These are phyloP conservation scores for Tipula unca DNA, from an alignment of 2,888 invertebrate genomes.

Conservation along the genomic window DNA sequence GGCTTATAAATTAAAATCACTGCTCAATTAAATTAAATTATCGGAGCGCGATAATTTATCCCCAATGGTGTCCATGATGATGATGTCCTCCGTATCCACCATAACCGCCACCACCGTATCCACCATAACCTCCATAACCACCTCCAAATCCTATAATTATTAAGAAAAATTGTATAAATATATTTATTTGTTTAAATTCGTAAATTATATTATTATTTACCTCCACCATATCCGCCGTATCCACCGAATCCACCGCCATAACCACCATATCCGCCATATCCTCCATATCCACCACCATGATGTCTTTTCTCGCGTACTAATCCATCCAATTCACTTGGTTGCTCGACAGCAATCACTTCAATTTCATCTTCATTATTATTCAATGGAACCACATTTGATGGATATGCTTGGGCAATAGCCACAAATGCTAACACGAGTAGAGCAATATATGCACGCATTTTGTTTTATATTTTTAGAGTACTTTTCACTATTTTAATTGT, in stretches of 20 bases:
- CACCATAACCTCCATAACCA: background rate
- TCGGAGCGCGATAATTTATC: background rate
- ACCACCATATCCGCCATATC: background rate
- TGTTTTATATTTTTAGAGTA: background rate
- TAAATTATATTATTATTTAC: background rate
- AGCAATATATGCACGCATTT: background rate
- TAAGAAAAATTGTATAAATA: background rate
- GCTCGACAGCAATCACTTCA: background rate
- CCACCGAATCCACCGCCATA: background rate
- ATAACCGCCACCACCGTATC: background rate
- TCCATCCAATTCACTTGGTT: background rate
- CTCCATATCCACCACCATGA: background rate
- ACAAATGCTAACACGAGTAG: background rate
- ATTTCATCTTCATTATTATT: background rate
- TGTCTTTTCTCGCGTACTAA: background rate
- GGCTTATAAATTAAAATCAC: background rate
- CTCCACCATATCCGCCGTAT: background rate
- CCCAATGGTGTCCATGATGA: background rate
- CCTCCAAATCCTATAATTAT: background rate
- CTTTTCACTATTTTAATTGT: background rate
- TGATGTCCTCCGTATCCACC: background rate
- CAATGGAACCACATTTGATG: background rate
- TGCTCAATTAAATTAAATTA: background rate
- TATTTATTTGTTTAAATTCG: background rate
- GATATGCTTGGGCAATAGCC: background rate